phyloP scores from a whole-genome alignment of 2,797 vertebrate species.

The Characodon lateralis region DNA sequence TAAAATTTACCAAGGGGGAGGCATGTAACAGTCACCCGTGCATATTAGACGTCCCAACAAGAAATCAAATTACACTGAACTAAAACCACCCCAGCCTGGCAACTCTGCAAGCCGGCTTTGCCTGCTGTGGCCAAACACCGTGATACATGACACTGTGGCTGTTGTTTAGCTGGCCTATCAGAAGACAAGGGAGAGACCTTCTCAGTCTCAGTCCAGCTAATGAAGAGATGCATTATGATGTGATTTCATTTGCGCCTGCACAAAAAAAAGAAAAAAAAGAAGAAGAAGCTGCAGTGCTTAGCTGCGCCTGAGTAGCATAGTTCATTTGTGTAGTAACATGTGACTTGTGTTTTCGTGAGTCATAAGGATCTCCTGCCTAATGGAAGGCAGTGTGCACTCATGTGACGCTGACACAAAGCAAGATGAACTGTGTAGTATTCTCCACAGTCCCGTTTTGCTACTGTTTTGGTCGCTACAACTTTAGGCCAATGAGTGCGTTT shows the following conservation, averaged over 20 bases:
- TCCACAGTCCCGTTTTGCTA: constrained; percentile 54
- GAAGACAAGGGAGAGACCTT: constrained; percentile 69
- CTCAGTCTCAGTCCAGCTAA: constrained; percentile 64
- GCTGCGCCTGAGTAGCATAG: constrained; percentile 73
- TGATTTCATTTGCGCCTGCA: constrained; percentile 74
- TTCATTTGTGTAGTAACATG: constrained; percentile 82
- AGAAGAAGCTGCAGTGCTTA: constrained; percentile 62
- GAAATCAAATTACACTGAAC: constrained; percentile 75
- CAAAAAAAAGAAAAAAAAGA: constrained; percentile 35
- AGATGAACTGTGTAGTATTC: constrained; percentile 75
- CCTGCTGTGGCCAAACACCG: constrained; percentile 60
- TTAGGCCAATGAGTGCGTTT: constrained; percentile 33
- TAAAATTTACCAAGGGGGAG: constrained; percentile 67
- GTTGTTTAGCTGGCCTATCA: constrained; percentile 63
- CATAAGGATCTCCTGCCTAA: constrained; percentile 82
- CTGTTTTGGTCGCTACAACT: constrained; percentile 63
- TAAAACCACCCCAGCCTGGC: constrained; percentile 71
- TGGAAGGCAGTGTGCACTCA: constrained; percentile 81
- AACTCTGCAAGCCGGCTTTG: constrained; percentile 66
- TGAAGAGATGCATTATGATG: constrained; percentile 81
- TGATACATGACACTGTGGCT: constrained; percentile 71
- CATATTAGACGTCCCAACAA: constrained; percentile 70
- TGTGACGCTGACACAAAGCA: constrained; percentile 81
- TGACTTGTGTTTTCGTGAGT: constrained; percentile 84
- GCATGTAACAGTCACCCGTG: constrained; percentile 66